Evolutionary conservation across 2,113 vertebrate genomes (phyloP).

Genomic region (Oxyruncus cristatus): DNA sequence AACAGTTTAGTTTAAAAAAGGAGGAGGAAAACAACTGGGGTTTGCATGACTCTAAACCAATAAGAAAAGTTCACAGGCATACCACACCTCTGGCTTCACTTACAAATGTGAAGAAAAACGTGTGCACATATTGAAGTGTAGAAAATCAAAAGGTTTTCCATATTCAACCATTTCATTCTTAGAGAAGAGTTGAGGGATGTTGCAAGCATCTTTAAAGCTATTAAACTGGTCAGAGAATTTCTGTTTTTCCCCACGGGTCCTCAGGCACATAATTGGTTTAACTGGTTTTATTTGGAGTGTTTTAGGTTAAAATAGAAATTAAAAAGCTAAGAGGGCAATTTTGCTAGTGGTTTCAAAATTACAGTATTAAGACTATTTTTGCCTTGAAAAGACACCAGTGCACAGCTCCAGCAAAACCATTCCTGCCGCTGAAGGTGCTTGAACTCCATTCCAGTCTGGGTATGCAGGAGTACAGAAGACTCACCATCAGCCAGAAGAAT

Average conservation of each 20-base stretch:
- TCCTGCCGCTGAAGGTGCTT: not conserved
- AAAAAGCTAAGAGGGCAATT: not conserved
- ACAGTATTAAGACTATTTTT: not conserved
- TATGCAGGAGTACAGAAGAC: not conserved
- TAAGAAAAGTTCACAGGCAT: not conserved
- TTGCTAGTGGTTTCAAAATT: not conserved
- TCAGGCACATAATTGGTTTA: not conserved
- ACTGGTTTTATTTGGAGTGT: not conserved
- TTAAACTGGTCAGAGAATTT: not conserved
- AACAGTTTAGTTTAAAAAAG: not conserved
- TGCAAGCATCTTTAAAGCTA: not conserved
- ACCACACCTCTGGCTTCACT: not conserved
- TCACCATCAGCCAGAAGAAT: not conserved
- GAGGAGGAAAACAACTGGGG: not conserved
- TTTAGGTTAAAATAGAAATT: not conserved
- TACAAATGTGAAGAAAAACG: not conserved
- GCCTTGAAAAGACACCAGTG: not conserved
- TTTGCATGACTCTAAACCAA: rapidly evolving
- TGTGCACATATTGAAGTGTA: not conserved
- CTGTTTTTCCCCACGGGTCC: not conserved
- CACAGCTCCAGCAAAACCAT: not conserved
- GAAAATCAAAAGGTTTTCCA: not conserved
- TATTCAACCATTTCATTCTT: not conserved
- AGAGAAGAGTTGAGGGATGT: not conserved
- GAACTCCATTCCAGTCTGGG: not conserved